Percentiles rank a stretch among this genome's conserved stretches.
These are phyloP conservation scores for Mus spretus DNA, from an alignment of 2,797 vertebrate genomes.

Conservation along the genomic window DNA sequence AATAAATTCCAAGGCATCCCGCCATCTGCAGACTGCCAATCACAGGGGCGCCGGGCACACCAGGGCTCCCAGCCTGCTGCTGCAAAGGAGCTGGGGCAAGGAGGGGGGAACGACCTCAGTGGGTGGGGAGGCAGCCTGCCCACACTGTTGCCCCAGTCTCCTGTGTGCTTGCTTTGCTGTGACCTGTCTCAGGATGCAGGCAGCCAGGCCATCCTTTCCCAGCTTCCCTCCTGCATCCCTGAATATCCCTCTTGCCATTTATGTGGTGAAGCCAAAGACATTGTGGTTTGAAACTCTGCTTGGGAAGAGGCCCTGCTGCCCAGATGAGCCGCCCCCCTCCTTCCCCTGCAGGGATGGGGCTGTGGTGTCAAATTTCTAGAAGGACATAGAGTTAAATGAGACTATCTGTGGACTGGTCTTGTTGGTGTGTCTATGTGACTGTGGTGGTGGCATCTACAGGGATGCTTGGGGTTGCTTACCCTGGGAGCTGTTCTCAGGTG, in stretches of 20 bases:
- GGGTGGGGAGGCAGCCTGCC: background rate
- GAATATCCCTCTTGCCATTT: background rate
- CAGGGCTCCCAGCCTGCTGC: slow-evolving; percentile 72
- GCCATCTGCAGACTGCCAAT: slow-evolving; percentile 82
- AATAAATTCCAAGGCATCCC: slow-evolving; percentile 76
- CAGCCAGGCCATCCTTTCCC: background rate
- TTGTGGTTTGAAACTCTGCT: background rate
- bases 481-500: no score
- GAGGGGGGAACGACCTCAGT: background rate
- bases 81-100: background rate
- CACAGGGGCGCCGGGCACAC: slow-evolving; percentile 70
- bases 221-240: background rate
- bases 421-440: background rate
- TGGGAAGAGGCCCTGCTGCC: background rate
- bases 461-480: no score
- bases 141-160: no score
- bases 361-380: background rate
- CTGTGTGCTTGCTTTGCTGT: background rate
- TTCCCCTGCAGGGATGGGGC: background rate
- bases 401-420: background rate
- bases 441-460: background rate
- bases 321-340: background rate
- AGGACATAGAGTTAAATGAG: background rate
- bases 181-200: background rate
- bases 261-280: background rate